A percentile compares a stretch with the other conserved stretches of the same genome.
These are phyloP conservation scores for Sula dactylatra DNA, from an alignment of 2,113 vertebrate species.

Conservation along the genomic window DNA sequence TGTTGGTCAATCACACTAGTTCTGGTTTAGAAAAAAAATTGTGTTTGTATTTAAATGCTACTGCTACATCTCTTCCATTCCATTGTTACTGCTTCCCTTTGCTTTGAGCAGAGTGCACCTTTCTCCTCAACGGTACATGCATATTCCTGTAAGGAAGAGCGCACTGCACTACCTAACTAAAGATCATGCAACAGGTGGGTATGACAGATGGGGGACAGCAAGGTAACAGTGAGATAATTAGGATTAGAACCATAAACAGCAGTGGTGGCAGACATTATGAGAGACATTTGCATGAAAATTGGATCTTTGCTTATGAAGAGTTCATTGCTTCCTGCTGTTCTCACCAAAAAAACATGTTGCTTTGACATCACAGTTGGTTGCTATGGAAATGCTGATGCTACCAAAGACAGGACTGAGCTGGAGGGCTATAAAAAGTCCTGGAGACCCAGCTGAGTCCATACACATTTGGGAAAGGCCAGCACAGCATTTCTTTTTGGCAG, in stretches of 20 bases:
- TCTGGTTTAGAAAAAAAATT: not conserved
- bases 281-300: conserved; percentile 18
- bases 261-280: not conserved
- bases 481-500: conserved; percentile 10
- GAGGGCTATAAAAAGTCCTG: conserved; percentile 43
- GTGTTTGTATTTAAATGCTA: not conserved
- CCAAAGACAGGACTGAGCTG: not conserved
- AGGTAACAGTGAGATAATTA: not conserved
- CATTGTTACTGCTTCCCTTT: not conserved
- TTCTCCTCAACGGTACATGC: not conserved
- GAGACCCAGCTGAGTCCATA: not conserved
- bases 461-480: conserved; percentile 1
- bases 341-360: not conserved
- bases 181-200: not conserved
- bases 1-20: not conserved
- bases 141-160: not conserved
- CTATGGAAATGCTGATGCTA: conserved; percentile 52
- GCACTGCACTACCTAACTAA: not conserved
- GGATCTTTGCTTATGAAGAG: conserved; percentile 18
- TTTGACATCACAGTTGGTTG: conserved; percentile 51
- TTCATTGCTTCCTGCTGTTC: conserved; percentile 8
- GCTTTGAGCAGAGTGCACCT: not conserved
- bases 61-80: not conserved
- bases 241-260: not conserved
- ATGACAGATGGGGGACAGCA: not conserved